Evolutionary conservation across 1,140 invertebrate species (phyloP).

Genomic region (Drosophila lacertosa): DNA sequence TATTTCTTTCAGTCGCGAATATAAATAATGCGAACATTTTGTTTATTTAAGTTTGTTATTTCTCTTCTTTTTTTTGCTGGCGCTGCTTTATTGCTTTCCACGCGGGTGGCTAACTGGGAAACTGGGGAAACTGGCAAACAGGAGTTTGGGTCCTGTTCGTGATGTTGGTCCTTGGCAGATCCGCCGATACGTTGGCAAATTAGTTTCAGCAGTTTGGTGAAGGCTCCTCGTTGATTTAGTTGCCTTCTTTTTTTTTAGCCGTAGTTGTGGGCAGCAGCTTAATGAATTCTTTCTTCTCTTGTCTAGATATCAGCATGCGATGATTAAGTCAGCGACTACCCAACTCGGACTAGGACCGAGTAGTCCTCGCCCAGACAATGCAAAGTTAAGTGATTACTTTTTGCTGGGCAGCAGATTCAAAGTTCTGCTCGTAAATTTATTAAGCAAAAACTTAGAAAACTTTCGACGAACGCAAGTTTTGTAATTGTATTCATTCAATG

Average conservation of each 20-base stretch:
- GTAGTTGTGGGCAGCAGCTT: slow-evolving; percentile 14
- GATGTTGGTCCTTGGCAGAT: slow-evolving; percentile 29
- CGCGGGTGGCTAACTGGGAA: slow-evolving; percentile 61
- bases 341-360: slow-evolving; percentile 13
- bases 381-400: slow-evolving; percentile 81
- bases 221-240: slow-evolving; percentile 22
- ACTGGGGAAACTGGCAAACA: slow-evolving; percentile 17
- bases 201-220: slow-evolving; percentile 61
- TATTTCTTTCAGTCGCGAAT: slow-evolving; percentile 62
- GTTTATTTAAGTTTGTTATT: slow-evolving; percentile 79
- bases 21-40: slow-evolving; percentile 81
- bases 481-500: slow-evolving; percentile 80
- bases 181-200: slow-evolving; percentile 69
- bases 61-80: slow-evolving; percentile 47
- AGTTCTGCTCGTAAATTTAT: slow-evolving; percentile 78
- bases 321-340: slow-evolving; percentile 70
- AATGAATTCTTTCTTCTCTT: slow-evolving; percentile 34
- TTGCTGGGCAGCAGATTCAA: slow-evolving; percentile 50
- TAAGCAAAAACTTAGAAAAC: slow-evolving; percentile 73
- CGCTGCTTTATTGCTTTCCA: slow-evolving; percentile 79
- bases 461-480: slow-evolving; percentile 71
- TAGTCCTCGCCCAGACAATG: too few relatives aligned
- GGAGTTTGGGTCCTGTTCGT: slow-evolving; percentile 22
- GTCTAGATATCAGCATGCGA: slow-evolving; percentile 58
- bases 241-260: slow-evolving; percentile 18